Conservation (phyloP, 2,888 invertebrate species). For the Ligdia adustata region DNA sequence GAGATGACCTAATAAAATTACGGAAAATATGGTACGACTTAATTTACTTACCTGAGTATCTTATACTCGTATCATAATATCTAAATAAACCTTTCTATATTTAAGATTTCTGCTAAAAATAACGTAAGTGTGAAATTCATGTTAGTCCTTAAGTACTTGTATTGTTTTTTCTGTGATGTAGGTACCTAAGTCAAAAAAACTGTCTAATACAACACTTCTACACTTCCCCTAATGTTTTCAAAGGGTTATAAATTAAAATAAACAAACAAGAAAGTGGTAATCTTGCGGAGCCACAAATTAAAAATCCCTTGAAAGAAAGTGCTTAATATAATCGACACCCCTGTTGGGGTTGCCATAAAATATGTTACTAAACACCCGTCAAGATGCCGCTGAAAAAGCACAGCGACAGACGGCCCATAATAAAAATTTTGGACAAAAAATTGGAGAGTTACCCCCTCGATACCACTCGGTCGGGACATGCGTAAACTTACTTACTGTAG, state of each 20-base stretch:
- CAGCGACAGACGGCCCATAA: conserved; percentile 38
- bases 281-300: conserved; percentile 56
- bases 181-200: too few species aligned
- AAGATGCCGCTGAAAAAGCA: conserved; percentile 37
- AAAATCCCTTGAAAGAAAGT: conserved; percentile 39
- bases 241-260: conserved; percentile 18
- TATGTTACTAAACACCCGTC: conserved; percentile 47
- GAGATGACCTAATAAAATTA: not conserved
- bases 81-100: too few species aligned
- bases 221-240: not conserved
- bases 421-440: conserved; percentile 44
- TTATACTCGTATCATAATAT: too few species aligned
- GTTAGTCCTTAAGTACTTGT: too few species aligned
- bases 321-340: conserved; percentile 51
- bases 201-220: not conserved
- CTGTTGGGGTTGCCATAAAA: conserved; percentile 48
- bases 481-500: too few species aligned
- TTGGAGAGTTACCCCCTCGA: too few species aligned
- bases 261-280: conserved; percentile 60
- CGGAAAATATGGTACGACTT: too few species aligned
- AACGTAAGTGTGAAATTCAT: too few species aligned
- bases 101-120: too few species aligned
- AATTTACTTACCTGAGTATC: too few species aligned
- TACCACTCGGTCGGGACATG: too few species aligned
- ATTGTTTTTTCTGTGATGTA: too few species aligned